These are phyloP conservation scores for Paraescarpia echinospica DNA, from an alignment of 1,140 invertebrate species.

Conservation along the genomic window DNA sequence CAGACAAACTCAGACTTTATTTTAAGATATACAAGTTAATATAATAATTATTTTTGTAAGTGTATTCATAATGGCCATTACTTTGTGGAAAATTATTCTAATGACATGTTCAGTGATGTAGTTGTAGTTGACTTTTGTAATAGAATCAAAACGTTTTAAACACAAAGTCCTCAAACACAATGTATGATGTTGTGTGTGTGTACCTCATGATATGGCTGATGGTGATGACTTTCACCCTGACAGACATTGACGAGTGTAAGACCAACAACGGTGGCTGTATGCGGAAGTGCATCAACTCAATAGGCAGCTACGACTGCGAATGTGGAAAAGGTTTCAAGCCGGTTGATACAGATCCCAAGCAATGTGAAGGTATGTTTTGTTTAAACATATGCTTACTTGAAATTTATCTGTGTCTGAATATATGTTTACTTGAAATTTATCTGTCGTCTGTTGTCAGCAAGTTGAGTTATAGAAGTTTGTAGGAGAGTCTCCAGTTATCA, in stretches of 20 bases:
- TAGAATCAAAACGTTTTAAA: neutral
- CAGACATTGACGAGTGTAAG: constrained; percentile 1
- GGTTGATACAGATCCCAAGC: neutral
- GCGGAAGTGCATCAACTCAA: neutral
- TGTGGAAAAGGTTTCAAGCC: constrained; percentile 5
- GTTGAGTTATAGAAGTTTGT: too few relatives aligned
- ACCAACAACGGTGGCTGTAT: constrained; percentile 10
- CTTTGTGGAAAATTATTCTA: neutral
- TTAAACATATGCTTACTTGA: neutral
- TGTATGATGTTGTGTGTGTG: neutral
- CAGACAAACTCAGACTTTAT: too few relatives aligned
- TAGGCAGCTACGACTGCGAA: neutral
- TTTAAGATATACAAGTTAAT: too few relatives aligned
- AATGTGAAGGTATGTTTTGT: constrained; percentile 11
- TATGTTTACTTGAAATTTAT: too few relatives aligned
- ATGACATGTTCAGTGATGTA: neutral
- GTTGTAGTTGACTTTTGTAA: neutral
- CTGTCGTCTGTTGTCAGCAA: too few relatives aligned
- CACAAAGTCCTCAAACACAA: neutral
- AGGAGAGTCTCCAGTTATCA: too few relatives aligned
- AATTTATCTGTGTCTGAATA: too few relatives aligned
- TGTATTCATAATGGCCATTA: neutral
- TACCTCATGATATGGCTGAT: neutral
- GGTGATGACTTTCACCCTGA: neutral
- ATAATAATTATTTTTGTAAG: too few relatives aligned